Evolutionary conservation across 2,797 vertebrate genomes (phyloP).

Genomic region (Microctenopoma stevenorrisi): DNA sequence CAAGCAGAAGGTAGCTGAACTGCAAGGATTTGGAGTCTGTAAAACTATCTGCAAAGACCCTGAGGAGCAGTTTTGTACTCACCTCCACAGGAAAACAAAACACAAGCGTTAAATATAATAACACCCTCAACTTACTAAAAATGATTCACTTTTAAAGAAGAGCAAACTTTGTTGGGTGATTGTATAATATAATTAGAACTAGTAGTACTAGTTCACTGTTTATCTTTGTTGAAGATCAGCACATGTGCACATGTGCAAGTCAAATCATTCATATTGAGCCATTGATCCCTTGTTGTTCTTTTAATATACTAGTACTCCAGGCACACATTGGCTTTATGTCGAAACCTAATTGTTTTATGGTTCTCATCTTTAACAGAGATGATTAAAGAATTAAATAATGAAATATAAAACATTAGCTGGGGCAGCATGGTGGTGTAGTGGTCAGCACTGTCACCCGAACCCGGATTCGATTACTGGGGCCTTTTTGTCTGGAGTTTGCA

Average conservation of each 20-base stretch:
- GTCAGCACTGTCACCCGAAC: too few relatives aligned
- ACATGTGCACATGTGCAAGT: conserved; percentile 10
- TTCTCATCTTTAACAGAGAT: too few relatives aligned
- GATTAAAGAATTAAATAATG: too few relatives aligned
- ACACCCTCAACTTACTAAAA: conserved; percentile 5
- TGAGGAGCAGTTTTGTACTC: conserved; percentile 17
- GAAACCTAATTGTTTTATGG: too few relatives aligned
- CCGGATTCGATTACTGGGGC: too few relatives aligned
- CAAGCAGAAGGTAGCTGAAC: conserved; percentile 11
- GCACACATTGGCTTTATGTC: not conserved
- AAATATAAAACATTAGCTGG: too few relatives aligned
- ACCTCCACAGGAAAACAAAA: conserved; percentile 14
- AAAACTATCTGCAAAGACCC: conserved; percentile 17
- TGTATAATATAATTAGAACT: conserved; percentile 1
- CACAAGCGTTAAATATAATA: conserved; percentile 11
- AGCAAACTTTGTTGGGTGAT: not conserved
- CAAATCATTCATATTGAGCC: conserved; percentile 10
- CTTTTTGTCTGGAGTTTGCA: too few relatives aligned
- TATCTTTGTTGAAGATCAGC: not conserved
- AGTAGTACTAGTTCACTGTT: not conserved
- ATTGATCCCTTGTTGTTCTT: conserved; percentile 6
- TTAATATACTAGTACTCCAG: too few relatives aligned
- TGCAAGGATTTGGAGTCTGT: conserved; percentile 19
- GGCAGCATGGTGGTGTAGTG: too few relatives aligned
- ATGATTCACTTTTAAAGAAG: conserved; percentile 18